Percentiles rank a stretch among this genome's conserved stretches.
These are phyloP conservation scores for Semicossyphus pulcher DNA, from an alignment of 2,113 vertebrate genomes.

Conservation along the genomic window DNA sequence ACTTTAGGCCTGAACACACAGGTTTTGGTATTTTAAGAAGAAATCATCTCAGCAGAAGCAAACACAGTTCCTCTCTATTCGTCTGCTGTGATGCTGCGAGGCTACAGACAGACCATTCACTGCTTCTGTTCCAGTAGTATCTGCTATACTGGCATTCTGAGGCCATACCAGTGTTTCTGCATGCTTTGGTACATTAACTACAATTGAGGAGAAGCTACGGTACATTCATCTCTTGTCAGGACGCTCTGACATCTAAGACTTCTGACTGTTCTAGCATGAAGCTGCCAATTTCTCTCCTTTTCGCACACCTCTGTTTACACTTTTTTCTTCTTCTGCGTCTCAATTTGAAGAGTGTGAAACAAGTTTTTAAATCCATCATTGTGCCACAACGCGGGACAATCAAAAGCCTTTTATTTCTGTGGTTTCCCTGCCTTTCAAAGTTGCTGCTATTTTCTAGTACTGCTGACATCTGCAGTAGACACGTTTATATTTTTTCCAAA, in stretches of 20 bases:
- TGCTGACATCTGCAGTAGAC: constrained; percentile 20
- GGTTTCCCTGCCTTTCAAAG: not conserved
- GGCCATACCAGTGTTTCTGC: not conserved
- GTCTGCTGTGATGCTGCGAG: not conserved
- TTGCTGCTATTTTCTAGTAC: not conserved
- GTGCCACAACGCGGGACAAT: not conserved
- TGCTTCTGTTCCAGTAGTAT: not conserved
- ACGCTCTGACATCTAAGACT: not conserved
- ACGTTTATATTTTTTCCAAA: no score
- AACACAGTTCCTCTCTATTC: no score
- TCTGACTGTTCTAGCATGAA: not conserved
- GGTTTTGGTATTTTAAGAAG: no score
- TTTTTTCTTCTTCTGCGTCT: not conserved
- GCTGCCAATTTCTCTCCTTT: not conserved
- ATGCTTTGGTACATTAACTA: not conserved
- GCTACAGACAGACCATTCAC: not conserved
- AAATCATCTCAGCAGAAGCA: no score
- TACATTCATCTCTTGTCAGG: not conserved
- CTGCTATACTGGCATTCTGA: not conserved
- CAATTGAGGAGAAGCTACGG: not conserved
- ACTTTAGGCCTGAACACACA: no score
- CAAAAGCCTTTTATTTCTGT: not conserved
- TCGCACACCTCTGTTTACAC: constrained; percentile 10
- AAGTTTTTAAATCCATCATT: constrained; percentile 15
- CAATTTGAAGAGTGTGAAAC: constrained; percentile 4